Conservation (phyloP, 2,797 vertebrate species). For the Zalophus californianus region DNA sequence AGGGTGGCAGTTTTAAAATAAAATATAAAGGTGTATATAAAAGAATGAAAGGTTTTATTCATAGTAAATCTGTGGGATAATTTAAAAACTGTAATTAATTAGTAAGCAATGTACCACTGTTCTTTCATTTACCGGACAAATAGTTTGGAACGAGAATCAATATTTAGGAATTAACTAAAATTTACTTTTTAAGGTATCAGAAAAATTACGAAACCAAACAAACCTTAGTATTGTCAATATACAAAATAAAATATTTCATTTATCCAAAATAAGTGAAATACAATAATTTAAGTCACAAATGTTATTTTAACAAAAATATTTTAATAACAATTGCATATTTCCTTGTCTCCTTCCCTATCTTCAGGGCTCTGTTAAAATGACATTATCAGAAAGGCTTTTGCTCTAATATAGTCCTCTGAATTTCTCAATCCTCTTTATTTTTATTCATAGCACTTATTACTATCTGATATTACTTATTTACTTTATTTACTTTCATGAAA, state of each 20-base stretch:
- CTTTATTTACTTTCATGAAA: neutral
- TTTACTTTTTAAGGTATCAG: neutral
- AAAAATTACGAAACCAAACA: neutral
- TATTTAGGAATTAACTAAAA: neutral
- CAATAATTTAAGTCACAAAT: neutral
- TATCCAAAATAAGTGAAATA: constrained; percentile 19
- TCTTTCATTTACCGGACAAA: neutral
- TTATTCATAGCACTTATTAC: neutral
- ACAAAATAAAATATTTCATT: neutral
- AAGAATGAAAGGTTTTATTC: constrained; percentile 37
- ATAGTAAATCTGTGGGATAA: neutral
- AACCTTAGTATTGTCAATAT: neutral
- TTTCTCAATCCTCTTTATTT: neutral
- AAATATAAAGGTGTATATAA: no score
- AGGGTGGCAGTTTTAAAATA: neutral
- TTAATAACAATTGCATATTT: neutral
- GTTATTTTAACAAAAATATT: constrained; percentile 2
- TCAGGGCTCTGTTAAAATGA: neutral
- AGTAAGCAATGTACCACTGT: neutral
- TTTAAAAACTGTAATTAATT: constrained; percentile 8
- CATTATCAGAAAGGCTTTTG: neutral
- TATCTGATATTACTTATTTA: neutral
- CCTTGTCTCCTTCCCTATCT: neutral
- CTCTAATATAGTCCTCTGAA: neutral
- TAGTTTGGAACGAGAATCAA: neutral